These are phyloP conservation scores for Burhinus oedicnemus DNA, from an alignment of 2,113 vertebrate species.

Conservation along the genomic window DNA sequence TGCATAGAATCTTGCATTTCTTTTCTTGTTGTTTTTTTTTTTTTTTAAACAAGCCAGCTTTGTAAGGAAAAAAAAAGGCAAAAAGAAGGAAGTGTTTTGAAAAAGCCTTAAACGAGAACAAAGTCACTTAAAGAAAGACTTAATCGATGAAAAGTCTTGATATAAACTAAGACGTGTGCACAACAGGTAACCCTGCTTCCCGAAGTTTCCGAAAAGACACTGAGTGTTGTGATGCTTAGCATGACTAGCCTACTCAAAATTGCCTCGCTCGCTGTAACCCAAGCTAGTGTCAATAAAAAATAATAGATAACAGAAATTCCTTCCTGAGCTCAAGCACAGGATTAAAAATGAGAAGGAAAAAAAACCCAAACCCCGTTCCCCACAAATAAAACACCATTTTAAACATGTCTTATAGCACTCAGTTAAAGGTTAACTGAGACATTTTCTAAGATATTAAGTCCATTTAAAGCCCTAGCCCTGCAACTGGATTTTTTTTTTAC, in stretches of 20 bases:
- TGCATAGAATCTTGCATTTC: no score
- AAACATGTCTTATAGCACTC: conserved; percentile 26
- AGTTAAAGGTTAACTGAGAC: conserved; percentile 35
- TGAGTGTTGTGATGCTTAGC: conserved; percentile 2
- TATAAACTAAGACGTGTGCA: conserved; percentile 30
- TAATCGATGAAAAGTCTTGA: conserved; percentile 21
- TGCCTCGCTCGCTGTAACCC: conserved; percentile 9
- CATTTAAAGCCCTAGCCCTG: conserved; percentile 28
- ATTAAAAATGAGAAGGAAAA: background rate
- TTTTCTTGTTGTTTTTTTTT: no score
- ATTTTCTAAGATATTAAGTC: conserved; percentile 5
- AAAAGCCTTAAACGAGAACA: conserved; percentile 63
- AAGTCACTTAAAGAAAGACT: conserved; percentile 42
- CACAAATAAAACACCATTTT: conserved; percentile 23
- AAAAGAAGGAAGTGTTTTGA: conserved; percentile 51
- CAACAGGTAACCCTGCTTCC: conserved; percentile 75
- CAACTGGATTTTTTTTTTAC: background rate
- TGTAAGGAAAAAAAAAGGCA: conserved; percentile 8
- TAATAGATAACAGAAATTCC: background rate
- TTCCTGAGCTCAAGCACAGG: conserved; percentile 41
- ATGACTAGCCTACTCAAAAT: background rate
- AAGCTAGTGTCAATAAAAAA: conserved; percentile 9
- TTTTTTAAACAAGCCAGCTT: conserved; percentile 60
- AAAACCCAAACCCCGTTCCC: background rate
- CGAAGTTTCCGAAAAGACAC: conserved; percentile 51